phyloP scores from a whole-genome alignment of 2,113 vertebrate species.

The Vombatus ursinus region DNA sequence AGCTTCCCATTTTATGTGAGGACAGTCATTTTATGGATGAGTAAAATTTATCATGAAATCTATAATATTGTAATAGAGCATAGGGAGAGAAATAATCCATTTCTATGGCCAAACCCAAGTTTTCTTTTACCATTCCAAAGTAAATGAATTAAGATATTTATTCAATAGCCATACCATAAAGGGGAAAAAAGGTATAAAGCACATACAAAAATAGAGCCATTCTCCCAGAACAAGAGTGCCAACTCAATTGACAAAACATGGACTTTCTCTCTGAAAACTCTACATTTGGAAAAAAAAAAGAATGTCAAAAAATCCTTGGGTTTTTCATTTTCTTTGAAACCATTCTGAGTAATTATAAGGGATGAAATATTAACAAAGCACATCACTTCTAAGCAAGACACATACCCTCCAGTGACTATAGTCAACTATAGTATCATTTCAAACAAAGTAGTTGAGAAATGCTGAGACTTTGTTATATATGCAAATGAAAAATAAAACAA shows the following conservation, averaged over 20 bases:
- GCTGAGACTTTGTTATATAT: conserved; percentile 34
- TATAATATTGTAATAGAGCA: background rate
- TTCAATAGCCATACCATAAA: conserved; percentile 45
- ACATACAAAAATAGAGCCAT: background rate
- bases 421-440: conserved; percentile 21
- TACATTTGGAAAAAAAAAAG: conserved; percentile 20
- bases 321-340: conserved; percentile 20
- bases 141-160: conserved; percentile 35
- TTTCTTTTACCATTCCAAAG: conserved; percentile 39
- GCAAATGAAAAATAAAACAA: conserved; percentile 59
- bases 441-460: conserved; percentile 25
- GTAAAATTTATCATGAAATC: background rate
- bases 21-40: background rate
- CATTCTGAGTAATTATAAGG: background rate
- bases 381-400: background rate
- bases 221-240: background rate
- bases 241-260: conserved; percentile 24
- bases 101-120: background rate
- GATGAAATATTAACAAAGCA: conserved; percentile 22
- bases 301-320: background rate
- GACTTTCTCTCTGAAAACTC: background rate
- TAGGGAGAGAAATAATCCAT: conserved; percentile 13
- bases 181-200: too few species aligned
- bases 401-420: background rate
- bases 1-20: background rate